A percentile compares a stretch with the other conserved stretches of the same genome.
Conservation (phyloP, 2,888 invertebrate species). For the Pseudoips prasinana region DNA sequence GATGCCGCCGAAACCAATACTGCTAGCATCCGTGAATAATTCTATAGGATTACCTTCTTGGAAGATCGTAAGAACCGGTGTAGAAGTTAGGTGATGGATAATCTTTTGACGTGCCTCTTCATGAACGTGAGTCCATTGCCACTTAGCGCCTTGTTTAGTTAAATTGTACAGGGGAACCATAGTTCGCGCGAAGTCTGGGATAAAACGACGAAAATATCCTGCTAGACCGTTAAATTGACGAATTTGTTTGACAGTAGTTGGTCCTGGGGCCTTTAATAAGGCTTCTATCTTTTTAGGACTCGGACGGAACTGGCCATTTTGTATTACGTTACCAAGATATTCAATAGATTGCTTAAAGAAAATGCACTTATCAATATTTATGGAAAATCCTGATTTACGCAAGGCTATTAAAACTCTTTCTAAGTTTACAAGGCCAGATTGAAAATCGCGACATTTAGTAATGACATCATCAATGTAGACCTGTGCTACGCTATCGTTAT, state of each 20-base stretch:
- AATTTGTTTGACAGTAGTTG: conserved; percentile 26
- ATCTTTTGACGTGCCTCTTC: conserved; percentile 14
- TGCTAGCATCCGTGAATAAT: conserved; percentile 6
- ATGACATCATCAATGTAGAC: conserved; percentile 40
- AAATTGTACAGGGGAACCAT: conserved; percentile 24
- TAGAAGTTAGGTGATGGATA: conserved; percentile 2
- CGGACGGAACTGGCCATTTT: conserved; percentile 28
- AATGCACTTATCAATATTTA: conserved; percentile 26
- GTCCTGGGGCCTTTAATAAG: conserved; percentile 28
- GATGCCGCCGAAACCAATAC: conserved; percentile 4
- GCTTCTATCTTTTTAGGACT: conserved; percentile 36
- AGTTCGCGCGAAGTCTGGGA: conserved; percentile 21
- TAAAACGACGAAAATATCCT: conserved; percentile 23
- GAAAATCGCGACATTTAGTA: conserved; percentile 17
- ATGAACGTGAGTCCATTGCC: conserved; percentile 23
- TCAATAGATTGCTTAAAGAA: conserved; percentile 32
- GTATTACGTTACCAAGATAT: conserved; percentile 31
- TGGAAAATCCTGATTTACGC: conserved; percentile 30
- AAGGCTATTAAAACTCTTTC: conserved; percentile 27
- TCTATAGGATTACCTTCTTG: conserved; percentile 3
- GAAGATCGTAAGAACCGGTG: conserved; percentile 6
- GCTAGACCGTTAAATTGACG: conserved; percentile 15
- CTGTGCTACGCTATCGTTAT: conserved; percentile 13
- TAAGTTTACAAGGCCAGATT: conserved; percentile 17
- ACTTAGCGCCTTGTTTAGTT: conserved; percentile 21